Percentiles rank a stretch among this genome's conserved stretches.
Evolutionary conservation across 2,113 vertebrate genomes (phyloP).

Genomic region (Notothenia rossii): DNA sequence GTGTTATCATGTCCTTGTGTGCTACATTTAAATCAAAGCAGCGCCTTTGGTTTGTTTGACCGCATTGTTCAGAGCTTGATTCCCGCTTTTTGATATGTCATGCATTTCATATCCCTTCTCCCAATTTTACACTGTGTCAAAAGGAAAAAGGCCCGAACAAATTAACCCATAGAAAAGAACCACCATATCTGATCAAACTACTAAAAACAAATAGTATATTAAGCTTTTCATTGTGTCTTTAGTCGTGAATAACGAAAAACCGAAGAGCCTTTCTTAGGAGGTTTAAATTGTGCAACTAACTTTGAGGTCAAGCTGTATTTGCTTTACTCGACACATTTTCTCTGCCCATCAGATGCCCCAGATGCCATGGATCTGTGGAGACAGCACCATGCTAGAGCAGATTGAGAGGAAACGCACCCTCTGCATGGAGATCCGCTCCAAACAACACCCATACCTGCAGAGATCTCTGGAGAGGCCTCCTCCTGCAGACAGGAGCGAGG

Average conservation of each 20-base stretch:
- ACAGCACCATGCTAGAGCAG: slow-evolving; percentile 97
- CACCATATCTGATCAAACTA: not conserved
- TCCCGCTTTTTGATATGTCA: too few species aligned
- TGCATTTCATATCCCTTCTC: too few species aligned
- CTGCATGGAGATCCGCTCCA: slow-evolving; percentile 95
- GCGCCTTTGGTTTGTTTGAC: too few species aligned
- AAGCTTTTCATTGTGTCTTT: not conserved
- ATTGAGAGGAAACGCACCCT: slow-evolving; percentile 97
- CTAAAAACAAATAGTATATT: not conserved
- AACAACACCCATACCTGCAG: slow-evolving; percentile 91
- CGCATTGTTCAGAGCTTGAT: too few species aligned
- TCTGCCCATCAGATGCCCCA: slow-evolving; percentile 87
- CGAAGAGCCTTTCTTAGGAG: not conserved
- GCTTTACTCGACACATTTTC: not conserved
- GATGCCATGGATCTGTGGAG: slow-evolving; percentile 97
- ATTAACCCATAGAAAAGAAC: not conserved
- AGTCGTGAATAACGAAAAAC: not conserved
- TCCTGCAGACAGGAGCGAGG: slow-evolving; percentile 65
- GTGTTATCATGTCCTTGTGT: not conserved
- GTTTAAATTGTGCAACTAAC: not conserved
- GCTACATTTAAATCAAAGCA: not conserved
- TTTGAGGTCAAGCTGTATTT: slow-evolving; percentile 4
- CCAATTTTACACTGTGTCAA: too few species aligned
- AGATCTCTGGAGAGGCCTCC: slow-evolving; percentile 74
- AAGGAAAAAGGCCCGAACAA: too few species aligned